These are phyloP conservation scores for Marmota flaviventris DNA, from an alignment of 2,113 vertebrate genomes.

Conservation along the genomic window DNA sequence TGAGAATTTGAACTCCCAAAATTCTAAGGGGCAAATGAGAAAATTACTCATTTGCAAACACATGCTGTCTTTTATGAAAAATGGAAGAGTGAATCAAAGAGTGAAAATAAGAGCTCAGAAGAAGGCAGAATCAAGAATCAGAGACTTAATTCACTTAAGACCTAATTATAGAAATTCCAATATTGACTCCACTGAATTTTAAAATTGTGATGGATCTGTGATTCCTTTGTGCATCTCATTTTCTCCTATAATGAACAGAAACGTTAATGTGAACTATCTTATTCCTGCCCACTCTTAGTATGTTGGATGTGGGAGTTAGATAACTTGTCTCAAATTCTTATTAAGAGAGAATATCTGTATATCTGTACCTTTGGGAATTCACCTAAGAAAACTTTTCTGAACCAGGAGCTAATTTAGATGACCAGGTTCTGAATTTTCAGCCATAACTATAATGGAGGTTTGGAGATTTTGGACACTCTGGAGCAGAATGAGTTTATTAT, in stretches of 20 bases:
- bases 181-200: not conserved
- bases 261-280: not conserved
- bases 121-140: not conserved
- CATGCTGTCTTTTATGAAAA: not conserved
- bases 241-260: not conserved
- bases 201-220: not conserved
- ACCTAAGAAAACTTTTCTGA: not conserved
- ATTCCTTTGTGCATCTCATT: not conserved
- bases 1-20: not conserved
- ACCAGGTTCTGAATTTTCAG: not conserved
- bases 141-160: not conserved
- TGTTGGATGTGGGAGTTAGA: not conserved
- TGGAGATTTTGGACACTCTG: not conserved
- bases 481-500: not conserved
- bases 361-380: not conserved
- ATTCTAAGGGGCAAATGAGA: not conserved
- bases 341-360: not conserved
- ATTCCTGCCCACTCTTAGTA: not conserved
- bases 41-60: not conserved
- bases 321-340: not conserved
- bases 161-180: not conserved
- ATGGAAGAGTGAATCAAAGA: not conserved
- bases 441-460: not conserved
- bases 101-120: not conserved
- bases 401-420: not conserved